Percentiles rank a stretch among this genome's conserved stretches.
Evolutionary conservation across 2,888 invertebrate species (phyloP).

Genomic region (Eilema caniola): DNA sequence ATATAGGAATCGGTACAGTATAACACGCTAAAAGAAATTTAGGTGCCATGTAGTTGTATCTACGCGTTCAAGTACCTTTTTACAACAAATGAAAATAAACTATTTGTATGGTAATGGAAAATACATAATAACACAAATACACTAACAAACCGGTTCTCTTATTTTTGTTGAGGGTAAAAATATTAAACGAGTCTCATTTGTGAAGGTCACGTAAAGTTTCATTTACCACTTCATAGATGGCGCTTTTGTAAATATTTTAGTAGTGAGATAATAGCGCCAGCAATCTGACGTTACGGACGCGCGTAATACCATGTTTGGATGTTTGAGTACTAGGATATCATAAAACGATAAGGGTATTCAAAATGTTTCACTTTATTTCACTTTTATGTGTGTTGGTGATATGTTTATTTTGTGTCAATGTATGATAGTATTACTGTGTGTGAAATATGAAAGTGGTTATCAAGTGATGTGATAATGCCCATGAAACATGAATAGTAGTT

Average conservation of each 20-base stretch:
- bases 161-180: too few species aligned
- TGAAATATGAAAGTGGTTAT: neutral
- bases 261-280: neutral
- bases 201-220: neutral
- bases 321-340: constrained; percentile 3
- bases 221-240: neutral
- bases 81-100: too few species aligned
- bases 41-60: too few species aligned
- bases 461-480: neutral
- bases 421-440: neutral
- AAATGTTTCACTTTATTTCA: neutral
- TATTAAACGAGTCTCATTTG: too few species aligned
- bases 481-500: neutral
- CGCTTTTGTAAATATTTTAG: neutral
- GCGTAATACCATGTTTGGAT: neutral
- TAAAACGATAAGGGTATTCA: neutral
- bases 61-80: too few species aligned
- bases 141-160: too few species aligned
- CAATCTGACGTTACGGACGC: neutral
- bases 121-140: too few species aligned
- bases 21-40: too few species aligned
- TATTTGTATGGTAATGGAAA: too few species aligned
- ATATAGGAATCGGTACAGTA: too few species aligned
- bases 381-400: neutral
- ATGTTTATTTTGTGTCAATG: neutral